A percentile compares a stretch with the other conserved stretches of the same genome.
Evolutionary conservation across 2,113 vertebrate species (phyloP).

Genomic region (Halichoerus grypus): DNA sequence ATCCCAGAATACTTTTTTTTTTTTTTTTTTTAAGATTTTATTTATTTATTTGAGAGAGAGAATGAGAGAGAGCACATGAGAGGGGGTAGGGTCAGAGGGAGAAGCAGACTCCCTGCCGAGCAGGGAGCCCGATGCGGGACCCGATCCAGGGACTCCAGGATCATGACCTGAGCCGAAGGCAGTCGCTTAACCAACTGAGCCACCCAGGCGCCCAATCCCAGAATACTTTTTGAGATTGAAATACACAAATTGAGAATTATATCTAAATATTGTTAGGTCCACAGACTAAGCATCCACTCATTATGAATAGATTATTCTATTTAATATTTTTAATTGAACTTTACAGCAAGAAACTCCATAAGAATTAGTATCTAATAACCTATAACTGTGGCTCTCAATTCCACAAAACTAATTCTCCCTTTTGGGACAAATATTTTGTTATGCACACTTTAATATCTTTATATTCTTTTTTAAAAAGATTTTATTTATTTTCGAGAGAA

Average conservation of each 20-base stretch:
- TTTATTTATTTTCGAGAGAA: not conserved
- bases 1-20: not conserved
- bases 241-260: not conserved
- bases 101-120: too few relatives aligned
- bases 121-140: too few relatives aligned
- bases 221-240: not conserved
- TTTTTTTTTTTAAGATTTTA: too few relatives aligned
- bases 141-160: too few relatives aligned
- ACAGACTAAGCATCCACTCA: not conserved
- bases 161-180: too few relatives aligned
- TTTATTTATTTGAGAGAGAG: too few relatives aligned
- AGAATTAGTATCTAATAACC: not conserved
- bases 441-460: not conserved
- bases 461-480: not conserved
- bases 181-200: too few relatives aligned
- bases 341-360: not conserved
- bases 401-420: not conserved
- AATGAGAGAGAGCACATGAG: too few relatives aligned
- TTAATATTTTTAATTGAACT: not conserved
- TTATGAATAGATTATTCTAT: not conserved
- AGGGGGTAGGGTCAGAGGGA: too few relatives aligned
- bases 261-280: not conserved
- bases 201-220: too few relatives aligned
- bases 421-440: not conserved
- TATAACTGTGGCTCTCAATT: not conserved